Evolutionary conservation across 2,797 vertebrate species (phyloP).

Genomic region (Heliangelus exortis): DNA sequence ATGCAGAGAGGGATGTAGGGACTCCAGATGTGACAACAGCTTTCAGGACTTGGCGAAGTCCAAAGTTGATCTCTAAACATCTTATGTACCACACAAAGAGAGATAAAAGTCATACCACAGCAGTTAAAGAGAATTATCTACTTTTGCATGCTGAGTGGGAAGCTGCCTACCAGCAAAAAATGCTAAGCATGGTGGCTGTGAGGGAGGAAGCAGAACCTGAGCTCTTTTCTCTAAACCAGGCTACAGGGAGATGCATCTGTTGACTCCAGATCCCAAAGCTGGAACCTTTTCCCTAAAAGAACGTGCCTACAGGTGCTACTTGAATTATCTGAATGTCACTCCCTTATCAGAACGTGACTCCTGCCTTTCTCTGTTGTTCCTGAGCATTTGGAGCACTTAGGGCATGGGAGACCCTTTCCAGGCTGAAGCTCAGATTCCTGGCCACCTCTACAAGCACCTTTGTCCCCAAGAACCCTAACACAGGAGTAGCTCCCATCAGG

Average conservation of each 20-base stretch:
- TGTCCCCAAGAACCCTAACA: fast-evolving
- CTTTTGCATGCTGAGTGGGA: slow-evolving; percentile 49
- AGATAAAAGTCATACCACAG: slow-evolving; percentile 12
- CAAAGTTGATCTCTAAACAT: neutral
- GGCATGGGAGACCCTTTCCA: neutral
- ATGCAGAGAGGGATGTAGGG: neutral
- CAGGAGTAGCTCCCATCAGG: neutral
- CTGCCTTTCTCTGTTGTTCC: neutral
- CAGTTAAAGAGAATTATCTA: slow-evolving; percentile 12
- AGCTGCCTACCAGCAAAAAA: slow-evolving; percentile 40
- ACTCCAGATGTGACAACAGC: neutral
- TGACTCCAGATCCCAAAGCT: neutral
- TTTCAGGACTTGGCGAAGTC: neutral
- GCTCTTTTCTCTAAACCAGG: neutral
- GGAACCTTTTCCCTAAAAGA: neutral
- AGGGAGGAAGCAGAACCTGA: neutral
- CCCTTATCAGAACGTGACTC: neutral
- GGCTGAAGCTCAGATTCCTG: neutral
- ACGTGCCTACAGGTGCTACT: neutral
- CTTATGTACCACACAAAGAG: neutral
- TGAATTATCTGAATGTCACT: neutral
- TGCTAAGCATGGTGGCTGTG: neutral
- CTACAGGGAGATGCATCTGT: neutral
- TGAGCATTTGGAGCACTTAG: neutral
- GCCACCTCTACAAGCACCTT: neutral